Conservation (phyloP, 2,797 vertebrate genomes). For the Thripadectes ignobilis region DNA sequence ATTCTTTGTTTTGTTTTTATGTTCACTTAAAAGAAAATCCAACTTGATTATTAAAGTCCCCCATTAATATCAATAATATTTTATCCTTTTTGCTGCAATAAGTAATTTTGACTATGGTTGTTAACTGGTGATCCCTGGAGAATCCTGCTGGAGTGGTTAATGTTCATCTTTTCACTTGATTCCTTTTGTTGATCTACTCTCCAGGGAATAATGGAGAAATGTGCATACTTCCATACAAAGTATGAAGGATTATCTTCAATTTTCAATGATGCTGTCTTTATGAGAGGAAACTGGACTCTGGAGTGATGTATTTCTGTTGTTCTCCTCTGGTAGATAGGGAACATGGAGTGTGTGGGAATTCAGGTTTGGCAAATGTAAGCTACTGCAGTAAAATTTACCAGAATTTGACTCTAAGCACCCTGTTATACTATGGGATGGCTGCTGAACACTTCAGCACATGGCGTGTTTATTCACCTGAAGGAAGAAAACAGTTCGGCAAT, state of each 20-base stretch:
- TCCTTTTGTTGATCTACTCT: background rate
- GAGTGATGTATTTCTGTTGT: background rate
- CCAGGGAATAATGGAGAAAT: background rate
- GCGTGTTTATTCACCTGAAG: background rate
- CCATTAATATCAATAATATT: background rate
- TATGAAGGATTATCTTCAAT: background rate
- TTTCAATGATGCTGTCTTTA: background rate
- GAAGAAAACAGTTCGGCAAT: background rate
- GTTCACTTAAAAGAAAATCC: background rate
- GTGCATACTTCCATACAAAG: background rate
- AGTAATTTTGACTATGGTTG: background rate
- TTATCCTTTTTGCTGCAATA: background rate
- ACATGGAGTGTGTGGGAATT: background rate
- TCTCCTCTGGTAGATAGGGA: background rate
- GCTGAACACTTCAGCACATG: rapidly evolving
- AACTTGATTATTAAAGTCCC: background rate
- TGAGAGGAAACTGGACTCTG: background rate
- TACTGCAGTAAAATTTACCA: background rate
- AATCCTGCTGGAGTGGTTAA: background rate
- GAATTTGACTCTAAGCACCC: background rate
- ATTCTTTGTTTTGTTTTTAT: background rate
- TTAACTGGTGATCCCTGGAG: background rate
- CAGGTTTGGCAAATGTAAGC: background rate
- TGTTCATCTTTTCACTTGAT: rapidly evolving
- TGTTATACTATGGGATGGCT: rapidly evolving